Evolutionary conservation across 1,140 invertebrate genomes (phyloP), one percentile per base, ranked within the genome.

Genomic region (Drosophila kikkawai): DNA sequence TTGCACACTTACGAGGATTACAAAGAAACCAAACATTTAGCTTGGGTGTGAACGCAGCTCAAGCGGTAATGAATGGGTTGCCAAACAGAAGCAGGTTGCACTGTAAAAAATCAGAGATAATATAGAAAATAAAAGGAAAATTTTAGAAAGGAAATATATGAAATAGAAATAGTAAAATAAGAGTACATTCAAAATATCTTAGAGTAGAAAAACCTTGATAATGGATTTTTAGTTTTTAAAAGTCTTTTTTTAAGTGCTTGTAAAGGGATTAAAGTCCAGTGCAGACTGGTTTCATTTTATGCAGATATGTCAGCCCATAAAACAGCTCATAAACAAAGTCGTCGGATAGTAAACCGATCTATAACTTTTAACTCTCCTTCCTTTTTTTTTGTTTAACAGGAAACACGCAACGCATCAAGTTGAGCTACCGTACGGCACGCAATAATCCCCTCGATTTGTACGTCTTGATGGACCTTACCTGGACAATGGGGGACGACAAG

Each of bases 371-470:
- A 56, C 34, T 53, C 42, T 32, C 26, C 64, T 55, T 22, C 15
- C 22, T 36, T 8, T 22, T 37, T 13, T 51, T 7, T n/a, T n/a
- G n/a, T 11, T 19, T 34, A 12, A 64, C 84, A 95, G 94, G 94
- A 37, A 93, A 94, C 75, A 93, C 93, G 15, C 93, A 93, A 82
- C 93, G 91, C 50, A 82, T 95, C 19, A 92, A 93, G 63, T 93
- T 95, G 70, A 93, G 93, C 17, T 95, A 94, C 77, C 92, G 95
- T 51, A 94, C 95, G 15, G 95, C 95, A 42, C 95, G 94, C 86
- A 96, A 98, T 92, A 98, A 98, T 93, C 98, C 98, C 1, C 94
- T 99, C n/a, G 98, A 99, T 93, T 93, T 99, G 9, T 99, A 99
- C 92, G 98, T 97, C 84, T 93, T 99, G 39, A 98, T 98, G 96